These are phyloP conservation scores for Blennius ocellaris DNA, from an alignment of 2,113 vertebrate genomes.

Conservation along the genomic window DNA sequence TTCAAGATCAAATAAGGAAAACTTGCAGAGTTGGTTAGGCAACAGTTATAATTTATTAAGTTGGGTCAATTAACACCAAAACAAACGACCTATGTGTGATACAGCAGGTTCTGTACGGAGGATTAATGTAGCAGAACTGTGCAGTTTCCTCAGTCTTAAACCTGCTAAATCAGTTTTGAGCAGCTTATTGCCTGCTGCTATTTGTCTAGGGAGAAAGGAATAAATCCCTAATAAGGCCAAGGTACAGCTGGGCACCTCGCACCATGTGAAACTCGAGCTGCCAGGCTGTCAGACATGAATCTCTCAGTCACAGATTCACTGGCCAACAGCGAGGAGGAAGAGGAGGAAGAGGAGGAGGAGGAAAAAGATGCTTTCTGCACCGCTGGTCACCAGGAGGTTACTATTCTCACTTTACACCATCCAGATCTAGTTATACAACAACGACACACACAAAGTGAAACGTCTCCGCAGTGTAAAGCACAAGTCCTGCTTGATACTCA, in stretches of 20 bases:
- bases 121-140: constrained; percentile 56
- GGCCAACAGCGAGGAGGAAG: neutral
- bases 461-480: neutral
- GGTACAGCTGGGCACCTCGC: constrained; percentile 31
- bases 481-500: too few species aligned
- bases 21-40: neutral
- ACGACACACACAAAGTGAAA: neutral
- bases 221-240: constrained; percentile 40
- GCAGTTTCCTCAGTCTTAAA: constrained; percentile 51
- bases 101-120: constrained; percentile 2
- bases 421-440: neutral
- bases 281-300: neutral
- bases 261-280: constrained; percentile 34
- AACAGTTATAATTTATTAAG: neutral
- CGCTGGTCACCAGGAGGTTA: neutral
- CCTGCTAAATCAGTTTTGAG: constrained; percentile 58
- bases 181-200: constrained; percentile 50
- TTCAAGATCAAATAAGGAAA: neutral
- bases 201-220: constrained; percentile 43
- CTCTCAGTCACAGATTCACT: neutral
- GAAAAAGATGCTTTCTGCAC: neutral
- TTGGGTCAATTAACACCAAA: neutral
- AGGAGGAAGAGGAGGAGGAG: neutral
- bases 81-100: constrained; percentile 21
- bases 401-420: neutral